A percentile compares a stretch with the other conserved stretches of the same genome.
Conservation (phyloP, 2,113 vertebrate genomes). For the Pedionomus torquatus region DNA sequence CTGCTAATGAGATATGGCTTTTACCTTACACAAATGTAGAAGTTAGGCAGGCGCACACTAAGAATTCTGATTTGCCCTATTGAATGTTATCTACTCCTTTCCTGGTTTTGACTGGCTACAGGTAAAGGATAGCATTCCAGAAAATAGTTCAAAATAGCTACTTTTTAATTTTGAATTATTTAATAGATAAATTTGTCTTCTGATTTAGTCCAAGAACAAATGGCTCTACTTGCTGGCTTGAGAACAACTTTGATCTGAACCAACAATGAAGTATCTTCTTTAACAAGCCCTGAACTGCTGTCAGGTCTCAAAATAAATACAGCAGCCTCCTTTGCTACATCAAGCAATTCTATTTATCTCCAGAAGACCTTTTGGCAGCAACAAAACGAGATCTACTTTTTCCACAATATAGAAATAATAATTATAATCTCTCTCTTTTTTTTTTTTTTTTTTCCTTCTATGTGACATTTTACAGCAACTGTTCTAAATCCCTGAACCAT, state of each 20-base stretch:
- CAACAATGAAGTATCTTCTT: neutral
- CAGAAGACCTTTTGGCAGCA: neutral
- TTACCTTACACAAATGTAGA: neutral
- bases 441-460: neutral
- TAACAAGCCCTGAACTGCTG: neutral
- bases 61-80: neutral
- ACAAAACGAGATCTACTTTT: neutral
- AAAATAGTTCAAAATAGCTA: neutral
- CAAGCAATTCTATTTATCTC: neutral
- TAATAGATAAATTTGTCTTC: neutral
- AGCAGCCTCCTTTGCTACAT: neutral
- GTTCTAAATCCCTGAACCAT: neutral
- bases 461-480: neutral
- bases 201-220: neutral
- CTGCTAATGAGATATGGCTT: neutral
- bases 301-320: neutral
- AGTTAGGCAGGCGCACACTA: neutral
- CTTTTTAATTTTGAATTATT: neutral
- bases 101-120: neutral
- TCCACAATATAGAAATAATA: neutral
- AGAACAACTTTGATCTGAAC: neutral
- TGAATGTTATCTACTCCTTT: neutral
- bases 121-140: neutral
- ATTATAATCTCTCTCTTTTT: neutral
- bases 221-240: neutral